phyloP scores from a whole-genome alignment of 1,140 invertebrate genomes.

The Calycopis cecrops region DNA sequence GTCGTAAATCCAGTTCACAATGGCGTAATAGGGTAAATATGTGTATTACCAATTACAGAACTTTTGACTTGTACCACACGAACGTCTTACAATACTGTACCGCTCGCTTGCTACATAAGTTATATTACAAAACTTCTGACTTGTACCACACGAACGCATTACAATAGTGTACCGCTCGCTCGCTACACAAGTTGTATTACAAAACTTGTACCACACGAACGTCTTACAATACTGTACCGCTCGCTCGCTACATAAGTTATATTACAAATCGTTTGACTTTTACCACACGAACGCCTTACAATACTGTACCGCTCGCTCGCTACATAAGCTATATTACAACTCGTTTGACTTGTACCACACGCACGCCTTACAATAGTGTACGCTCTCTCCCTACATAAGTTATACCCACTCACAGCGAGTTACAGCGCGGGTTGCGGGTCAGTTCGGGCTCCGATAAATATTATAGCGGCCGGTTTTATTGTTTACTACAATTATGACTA shows the following conservation, averaged over 20 bases:
- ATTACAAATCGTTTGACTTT: conserved; percentile 18
- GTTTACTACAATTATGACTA: conserved; percentile 24
- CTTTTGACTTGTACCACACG: conserved; percentile 18
- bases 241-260: conserved; percentile 34
- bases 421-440: conserved; percentile 49
- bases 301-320: conserved; percentile 34
- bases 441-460: conserved; percentile 44
- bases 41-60: too few species aligned
- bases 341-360: conserved; percentile 22
- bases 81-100: conserved; percentile 26
- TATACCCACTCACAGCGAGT: conserved; percentile 49
- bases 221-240: conserved; percentile 31
- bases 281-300: conserved; percentile 26
- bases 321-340: conserved; percentile 23
- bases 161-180: too few species aligned
- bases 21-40: too few species aligned
- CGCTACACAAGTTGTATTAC: not conserved
- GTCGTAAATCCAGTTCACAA: too few species aligned
- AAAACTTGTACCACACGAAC: conserved; percentile 21
- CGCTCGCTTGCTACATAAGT: too few species aligned
- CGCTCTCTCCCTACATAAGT: conserved; percentile 50
- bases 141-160: not conserved
- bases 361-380: conserved; percentile 29
- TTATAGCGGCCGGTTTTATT: conserved; percentile 34
- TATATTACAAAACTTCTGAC: too few species aligned